Percentiles rank a stretch among this genome's conserved stretches.
Conservation (phyloP, 2,113 vertebrate genomes). For the Psittacara wagleri region DNA sequence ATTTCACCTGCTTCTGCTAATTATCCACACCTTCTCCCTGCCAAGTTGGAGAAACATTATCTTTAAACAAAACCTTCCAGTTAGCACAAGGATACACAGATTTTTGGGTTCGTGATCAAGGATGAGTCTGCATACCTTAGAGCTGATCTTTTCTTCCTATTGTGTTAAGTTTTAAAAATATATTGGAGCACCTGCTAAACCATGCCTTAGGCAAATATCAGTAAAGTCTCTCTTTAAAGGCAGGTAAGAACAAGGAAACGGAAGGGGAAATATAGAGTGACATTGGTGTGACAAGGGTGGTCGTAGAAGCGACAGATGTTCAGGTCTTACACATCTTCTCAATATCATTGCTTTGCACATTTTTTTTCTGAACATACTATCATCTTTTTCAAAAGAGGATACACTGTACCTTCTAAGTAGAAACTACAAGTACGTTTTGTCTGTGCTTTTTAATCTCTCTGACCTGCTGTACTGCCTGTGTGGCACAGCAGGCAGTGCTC, state of each 20-base stretch:
- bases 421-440: background rate
- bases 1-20: background rate
- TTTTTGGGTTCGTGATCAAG: background rate
- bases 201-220: background rate
- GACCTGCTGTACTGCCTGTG: background rate
- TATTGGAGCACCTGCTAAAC: background rate
- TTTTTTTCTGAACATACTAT: background rate
- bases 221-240: background rate
- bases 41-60: background rate
- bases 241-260: background rate
- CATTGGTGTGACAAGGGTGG: background rate
- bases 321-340: background rate
- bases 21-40: background rate
- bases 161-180: background rate
- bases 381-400: background rate
- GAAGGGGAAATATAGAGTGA: background rate
- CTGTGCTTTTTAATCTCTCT: background rate
- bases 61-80: background rate
- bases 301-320: background rate
- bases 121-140: background rate
- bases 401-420: background rate
- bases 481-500: background rate
- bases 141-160: background rate
- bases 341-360: background rate
- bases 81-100: background rate